Conservation (phyloP, 37 sponge, comb jelly and placozoan genomes). For the Eunapius fragilis region DNA sequence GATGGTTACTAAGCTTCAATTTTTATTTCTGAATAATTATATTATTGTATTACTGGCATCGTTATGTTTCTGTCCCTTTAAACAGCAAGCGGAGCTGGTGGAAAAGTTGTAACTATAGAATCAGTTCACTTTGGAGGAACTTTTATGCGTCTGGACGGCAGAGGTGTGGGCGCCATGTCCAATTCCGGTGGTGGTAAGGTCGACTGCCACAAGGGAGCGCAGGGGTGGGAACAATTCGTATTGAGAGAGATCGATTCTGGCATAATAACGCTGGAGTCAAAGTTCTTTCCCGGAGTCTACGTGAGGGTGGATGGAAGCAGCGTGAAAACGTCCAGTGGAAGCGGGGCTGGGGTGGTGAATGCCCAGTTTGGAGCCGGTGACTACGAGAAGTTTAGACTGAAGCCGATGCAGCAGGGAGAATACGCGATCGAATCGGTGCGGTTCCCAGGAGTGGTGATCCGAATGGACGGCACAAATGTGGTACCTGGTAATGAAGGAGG, state of each 20-base stretch:
- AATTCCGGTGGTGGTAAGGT: not conserved
- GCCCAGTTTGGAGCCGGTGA: not conserved
- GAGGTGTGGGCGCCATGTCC: not conserved
- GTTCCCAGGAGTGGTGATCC: not conserved
- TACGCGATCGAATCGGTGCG: not conserved
- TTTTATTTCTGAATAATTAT: too few species aligned
- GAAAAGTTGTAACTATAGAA: not conserved
- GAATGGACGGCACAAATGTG: slow-evolving; percentile 10
- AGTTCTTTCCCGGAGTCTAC: not conserved
- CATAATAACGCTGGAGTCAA: not conserved
- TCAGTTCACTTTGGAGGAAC: not conserved
- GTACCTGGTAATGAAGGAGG: slow-evolving; percentile 10
- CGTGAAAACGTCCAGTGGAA: not conserved
- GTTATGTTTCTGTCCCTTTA: not conserved
- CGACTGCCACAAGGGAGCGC: not conserved
- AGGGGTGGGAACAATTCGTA: not conserved
- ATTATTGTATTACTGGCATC: not conserved
- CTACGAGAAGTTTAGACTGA: not conserved
- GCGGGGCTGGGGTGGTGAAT: not conserved
- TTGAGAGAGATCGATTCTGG: not conserved
- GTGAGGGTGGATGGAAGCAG: not conserved
- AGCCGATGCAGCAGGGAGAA: not conserved
- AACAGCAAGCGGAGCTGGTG: not conserved
- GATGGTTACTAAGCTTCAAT: too few species aligned
- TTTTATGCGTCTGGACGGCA: not conserved